phyloP scores from a whole-genome alignment of 2,888 invertebrate species.

The Pseudococcus jackbeardsleyi region DNA sequence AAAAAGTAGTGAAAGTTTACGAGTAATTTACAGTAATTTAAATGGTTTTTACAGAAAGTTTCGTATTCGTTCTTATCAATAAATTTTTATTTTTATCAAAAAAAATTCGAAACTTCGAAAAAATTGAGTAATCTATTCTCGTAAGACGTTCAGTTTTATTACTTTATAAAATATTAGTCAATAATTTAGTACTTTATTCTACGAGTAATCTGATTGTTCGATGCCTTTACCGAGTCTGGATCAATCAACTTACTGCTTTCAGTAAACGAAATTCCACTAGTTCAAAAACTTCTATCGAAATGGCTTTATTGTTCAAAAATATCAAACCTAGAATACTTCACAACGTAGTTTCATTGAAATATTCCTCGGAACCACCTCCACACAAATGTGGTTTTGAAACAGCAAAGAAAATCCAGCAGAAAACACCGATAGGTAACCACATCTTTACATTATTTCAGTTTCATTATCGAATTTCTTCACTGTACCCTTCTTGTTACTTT shows the following conservation, averaged over 20 bases:
- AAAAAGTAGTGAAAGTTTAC: background rate
- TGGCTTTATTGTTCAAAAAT: background rate
- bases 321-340: background rate
- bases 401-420: slow-evolving; percentile 40
- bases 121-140: too few relatives aligned
- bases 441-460: too few relatives aligned
- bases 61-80: slow-evolving; percentile 5
- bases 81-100: background rate
- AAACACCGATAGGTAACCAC: slow-evolving; percentile 37
- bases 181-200: too few relatives aligned
- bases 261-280: background rate
- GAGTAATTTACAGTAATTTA: background rate
- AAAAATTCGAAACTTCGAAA: too few relatives aligned
- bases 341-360: background rate
- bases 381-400: background rate
- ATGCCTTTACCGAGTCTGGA: background rate
- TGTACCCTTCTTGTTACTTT: slow-evolving; percentile 69
- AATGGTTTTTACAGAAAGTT: background rate
- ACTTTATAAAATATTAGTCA: too few relatives aligned
- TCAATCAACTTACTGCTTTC: background rate
- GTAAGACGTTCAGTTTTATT: too few relatives aligned
- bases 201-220: too few relatives aligned
- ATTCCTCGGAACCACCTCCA: background rate
- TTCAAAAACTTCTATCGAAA: background rate
- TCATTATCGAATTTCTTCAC: too few relatives aligned